Evolutionary conservation across 2,113 vertebrate genomes (phyloP), one percentile per base, ranked within the genome.

Genomic region (Rhinogobius similis): DNA sequence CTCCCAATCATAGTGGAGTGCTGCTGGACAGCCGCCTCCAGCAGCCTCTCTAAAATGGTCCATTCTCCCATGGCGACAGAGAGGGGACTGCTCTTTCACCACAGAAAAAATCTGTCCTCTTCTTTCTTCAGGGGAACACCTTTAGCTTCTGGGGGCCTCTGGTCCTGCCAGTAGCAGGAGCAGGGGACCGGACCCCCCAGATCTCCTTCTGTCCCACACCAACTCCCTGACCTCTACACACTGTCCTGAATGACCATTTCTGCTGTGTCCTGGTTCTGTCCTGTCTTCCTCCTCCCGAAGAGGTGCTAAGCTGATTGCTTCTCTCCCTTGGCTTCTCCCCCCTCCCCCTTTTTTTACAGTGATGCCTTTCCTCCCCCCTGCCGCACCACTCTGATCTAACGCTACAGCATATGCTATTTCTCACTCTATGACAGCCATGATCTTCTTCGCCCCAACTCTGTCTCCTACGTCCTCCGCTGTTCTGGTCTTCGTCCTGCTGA

Each of bases 1-100:
- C 93, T 92, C 68, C 93, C 93, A 26, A 94, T 94, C 93, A 94
- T 94, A 72, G 93, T 94, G 29, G 93, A 94, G 85, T 94, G 93
- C 90, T 94, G 93, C 89, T 94, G 93, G 70, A 94, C 93, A 62
- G 93, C 93, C 32, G 93, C 93, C 87, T 94, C 93, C 86, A 94
- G 91, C 83, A 94, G 86, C 81, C 93, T 89, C 91, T 94, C 93
- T 81, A 94, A 58, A 71, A 94, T 94, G 73, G 93, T 94, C 93
- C 93, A 94, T 86, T 94, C 93, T 16, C 93, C 93, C 93, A 94
- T 94, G 88, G 70, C 78, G 83, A 74, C 55, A 68, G 79, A 82
- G 24, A 74, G 59, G 82, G 74, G 73, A 63, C 70, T 65, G 56
- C 13, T 36, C 53, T 53, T 29, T 82, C 78, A 71, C 66, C 23